Percentiles rank a stretch among this genome's conserved stretches.
Conservation (phyloP, 2,113 vertebrate species). For the Callorhinus ursinus region DNA sequence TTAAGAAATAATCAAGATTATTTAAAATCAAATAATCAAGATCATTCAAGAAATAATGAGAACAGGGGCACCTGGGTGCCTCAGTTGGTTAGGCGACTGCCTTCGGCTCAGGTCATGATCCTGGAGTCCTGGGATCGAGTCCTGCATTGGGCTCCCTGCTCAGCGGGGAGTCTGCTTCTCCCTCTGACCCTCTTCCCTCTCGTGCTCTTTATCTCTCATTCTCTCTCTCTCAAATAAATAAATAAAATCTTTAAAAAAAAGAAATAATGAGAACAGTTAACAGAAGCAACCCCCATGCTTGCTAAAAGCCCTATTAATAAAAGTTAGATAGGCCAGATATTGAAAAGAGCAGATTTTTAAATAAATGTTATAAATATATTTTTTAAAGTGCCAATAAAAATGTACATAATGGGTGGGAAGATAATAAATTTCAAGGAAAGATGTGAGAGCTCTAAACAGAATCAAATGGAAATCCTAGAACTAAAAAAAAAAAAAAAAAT, state of each 20-base stretch:
- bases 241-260: neutral
- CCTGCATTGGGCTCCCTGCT: too few species aligned
- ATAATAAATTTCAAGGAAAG: neutral
- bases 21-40: neutral
- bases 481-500: neutral
- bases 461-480: neutral
- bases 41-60: neutral
- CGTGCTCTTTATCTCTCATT: too few species aligned
- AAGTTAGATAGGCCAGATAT: neutral
- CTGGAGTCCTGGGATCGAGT: too few species aligned
- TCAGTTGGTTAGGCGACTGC: too few species aligned
- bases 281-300: neutral
- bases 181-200: too few species aligned
- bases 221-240: too few species aligned
- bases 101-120: too few species aligned
- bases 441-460: neutral
- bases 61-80: neutral
- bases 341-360: neutral
- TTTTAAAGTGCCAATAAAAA: neutral
- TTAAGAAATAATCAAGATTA: neutral
- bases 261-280: neutral
- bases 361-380: neutral
- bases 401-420: neutral
- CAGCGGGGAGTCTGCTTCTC: too few species aligned
- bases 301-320: too few species aligned